phyloP scores from a whole-genome alignment of 2,113 vertebrate species.

The Cairina moschata region DNA sequence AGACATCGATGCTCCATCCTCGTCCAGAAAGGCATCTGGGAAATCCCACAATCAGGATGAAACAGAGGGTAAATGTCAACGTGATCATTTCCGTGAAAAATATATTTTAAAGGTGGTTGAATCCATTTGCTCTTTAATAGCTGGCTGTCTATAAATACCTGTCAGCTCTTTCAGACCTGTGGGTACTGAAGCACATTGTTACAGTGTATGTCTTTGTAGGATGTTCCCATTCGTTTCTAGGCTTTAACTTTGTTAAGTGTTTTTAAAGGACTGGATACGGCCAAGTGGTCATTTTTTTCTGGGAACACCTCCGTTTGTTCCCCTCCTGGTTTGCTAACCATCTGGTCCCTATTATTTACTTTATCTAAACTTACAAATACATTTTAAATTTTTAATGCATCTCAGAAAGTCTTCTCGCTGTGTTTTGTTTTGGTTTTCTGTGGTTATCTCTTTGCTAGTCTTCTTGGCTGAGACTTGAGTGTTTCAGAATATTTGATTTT shows the following conservation, averaged over 20 bases:
- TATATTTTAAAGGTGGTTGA: neutral
- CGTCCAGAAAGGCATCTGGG: constrained; percentile 68
- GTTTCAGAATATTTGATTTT: neutral
- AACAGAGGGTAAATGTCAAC: constrained; percentile 65
- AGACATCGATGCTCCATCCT: constrained; percentile 74
- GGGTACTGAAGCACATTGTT: neutral
- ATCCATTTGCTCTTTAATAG: neutral
- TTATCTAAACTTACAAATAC: neutral
- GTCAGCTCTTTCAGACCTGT: neutral
- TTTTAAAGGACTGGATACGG: neutral
- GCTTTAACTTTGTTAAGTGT: neutral
- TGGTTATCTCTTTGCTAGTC: neutral
- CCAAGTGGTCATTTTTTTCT: neutral
- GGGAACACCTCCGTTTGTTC: neutral
- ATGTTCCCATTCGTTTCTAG: neutral
- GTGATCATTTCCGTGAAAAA: neutral
- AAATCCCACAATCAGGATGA: constrained; percentile 59
- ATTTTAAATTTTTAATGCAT: neutral
- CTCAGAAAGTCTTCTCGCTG: neutral
- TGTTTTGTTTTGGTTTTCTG: neutral
- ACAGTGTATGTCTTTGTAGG: neutral
- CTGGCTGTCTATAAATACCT: neutral
- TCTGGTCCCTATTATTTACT: neutral
- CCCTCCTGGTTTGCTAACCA: neutral
- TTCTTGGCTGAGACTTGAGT: neutral